Conservation (phyloP, 2,888 invertebrate genomes). For the Hymenopus coronatus region DNA sequence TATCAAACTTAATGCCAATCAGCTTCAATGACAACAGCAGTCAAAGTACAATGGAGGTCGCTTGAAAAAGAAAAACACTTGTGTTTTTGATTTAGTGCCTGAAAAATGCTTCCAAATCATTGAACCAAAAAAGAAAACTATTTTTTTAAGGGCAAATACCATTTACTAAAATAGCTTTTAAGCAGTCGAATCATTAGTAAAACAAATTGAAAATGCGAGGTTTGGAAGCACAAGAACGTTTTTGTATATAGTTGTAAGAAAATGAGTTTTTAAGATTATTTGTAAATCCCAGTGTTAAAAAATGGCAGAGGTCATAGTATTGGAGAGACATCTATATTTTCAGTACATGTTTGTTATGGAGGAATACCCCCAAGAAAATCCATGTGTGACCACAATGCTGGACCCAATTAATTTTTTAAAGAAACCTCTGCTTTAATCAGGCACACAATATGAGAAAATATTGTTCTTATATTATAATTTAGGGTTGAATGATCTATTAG, state of each 20-base stretch:
- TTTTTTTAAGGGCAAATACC: neutral
- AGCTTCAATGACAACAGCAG: slow-evolving; percentile 28
- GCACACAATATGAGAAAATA: too few species aligned
- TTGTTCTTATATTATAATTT: too few species aligned
- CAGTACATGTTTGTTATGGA: too few species aligned
- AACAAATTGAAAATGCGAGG: neutral
- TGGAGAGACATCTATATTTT: too few species aligned
- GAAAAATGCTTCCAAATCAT: neutral
- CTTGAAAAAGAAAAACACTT: slow-evolving; percentile 16
- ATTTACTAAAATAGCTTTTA: neutral
- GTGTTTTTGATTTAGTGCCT: neutral
- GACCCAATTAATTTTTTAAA: too few species aligned
- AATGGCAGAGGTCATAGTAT: neutral
- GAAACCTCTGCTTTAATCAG: too few species aligned
- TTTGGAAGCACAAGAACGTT: neutral
- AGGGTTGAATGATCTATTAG: too few species aligned
- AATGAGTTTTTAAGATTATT: neutral
- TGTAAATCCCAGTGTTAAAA: neutral
- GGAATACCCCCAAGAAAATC: too few species aligned
- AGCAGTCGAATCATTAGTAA: neutral
- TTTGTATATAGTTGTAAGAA: neutral
- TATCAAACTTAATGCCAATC: neutral
- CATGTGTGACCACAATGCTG: too few species aligned
- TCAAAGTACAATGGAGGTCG: slow-evolving; percentile 34
- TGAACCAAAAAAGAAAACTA: neutral